A percentile compares a stretch with the other conserved stretches of the same genome.
Conservation (phyloP, 2,888 invertebrate genomes). For the Drosophila birchii region DNA sequence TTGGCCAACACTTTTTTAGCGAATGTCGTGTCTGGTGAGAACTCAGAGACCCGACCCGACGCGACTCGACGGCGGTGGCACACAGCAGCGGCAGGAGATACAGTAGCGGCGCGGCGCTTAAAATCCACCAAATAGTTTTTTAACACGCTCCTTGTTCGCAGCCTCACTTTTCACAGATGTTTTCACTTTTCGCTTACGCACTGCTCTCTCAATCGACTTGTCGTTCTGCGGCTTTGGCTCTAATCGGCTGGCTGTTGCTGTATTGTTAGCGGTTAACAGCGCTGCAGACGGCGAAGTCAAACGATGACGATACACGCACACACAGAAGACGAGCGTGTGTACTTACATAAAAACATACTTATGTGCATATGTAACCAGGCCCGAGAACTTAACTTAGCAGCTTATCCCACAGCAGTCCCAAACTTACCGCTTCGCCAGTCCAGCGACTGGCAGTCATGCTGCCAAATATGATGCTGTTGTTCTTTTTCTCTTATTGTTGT, state of each 20-base stretch:
- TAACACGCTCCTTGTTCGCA: neutral
- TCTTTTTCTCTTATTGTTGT: slow-evolving; percentile 4
- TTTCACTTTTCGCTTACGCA: slow-evolving; percentile 13
- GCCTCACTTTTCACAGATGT: slow-evolving; percentile 10
- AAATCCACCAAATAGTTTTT: slow-evolving; percentile 6
- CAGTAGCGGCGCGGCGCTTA: neutral
- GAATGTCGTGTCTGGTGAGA: slow-evolving; percentile 37
- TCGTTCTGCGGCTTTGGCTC: slow-evolving; percentile 1
- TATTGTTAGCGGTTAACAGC: slow-evolving; percentile 31
- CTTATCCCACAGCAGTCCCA: slow-evolving; percentile 8
- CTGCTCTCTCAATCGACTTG: neutral
- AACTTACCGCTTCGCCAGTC: slow-evolving; percentile 67
- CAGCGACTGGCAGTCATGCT: slow-evolving; percentile 45
- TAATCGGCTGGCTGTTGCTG: slow-evolving; percentile 14
- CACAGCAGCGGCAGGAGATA: slow-evolving; percentile 4
- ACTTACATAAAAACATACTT: slow-evolving; percentile 21
- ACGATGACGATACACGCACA: slow-evolving; percentile 15
- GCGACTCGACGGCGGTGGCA: slow-evolving; percentile 1
- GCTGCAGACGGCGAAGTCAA: slow-evolving; percentile 15
- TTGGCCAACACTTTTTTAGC: slow-evolving; percentile 54
- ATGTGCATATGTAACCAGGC: slow-evolving; percentile 14
- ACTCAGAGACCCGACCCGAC: neutral
- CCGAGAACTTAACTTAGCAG: slow-evolving; percentile 6
- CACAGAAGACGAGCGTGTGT: slow-evolving; percentile 16
- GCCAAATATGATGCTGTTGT: slow-evolving; percentile 44